Base-by-base conservation (phyloP, 2,113 vertebrate genomes). In the Otus sunia region DNA sequence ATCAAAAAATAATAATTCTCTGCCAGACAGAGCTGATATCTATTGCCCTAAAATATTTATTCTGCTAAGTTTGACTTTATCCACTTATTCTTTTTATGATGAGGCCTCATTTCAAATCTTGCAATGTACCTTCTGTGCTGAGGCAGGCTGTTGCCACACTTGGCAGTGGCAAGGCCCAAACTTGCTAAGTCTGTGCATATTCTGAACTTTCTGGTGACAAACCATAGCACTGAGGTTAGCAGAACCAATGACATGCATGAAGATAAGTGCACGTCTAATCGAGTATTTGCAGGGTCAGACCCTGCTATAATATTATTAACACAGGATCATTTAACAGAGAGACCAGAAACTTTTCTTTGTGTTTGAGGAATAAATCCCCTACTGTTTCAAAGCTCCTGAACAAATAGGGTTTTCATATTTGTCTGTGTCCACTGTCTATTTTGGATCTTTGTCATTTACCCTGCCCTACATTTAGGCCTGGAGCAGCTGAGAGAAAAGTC, bases 341-440 rank as follows among this genome's bases (percentile, higher is more conserved):
- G n/a, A 88, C 62, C 27, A 95, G 80, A 89, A 89, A 58, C 45
- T 87, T 92, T 91, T 63, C 41, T 69, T 84, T 72, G 45, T 87
- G 41, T 82, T 15, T 0, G 0, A 76, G 41, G 36, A 92, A 91
- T 86, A 94, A 94, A 83, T 47, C 45, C 18, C 69, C 41, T 32
- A 23, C 77, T 68, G 67, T 82, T 95, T 85, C 37, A 79, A 96
- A 91, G 53, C 41, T 94, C 45, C 73, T 85, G 59, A 90, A 93
- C 50, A 92, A 91, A 89, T 37, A 91, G 26, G 62, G 62, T 15
- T 79, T 94, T 88, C 67, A 69, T 92, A 89, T 91, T 94, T 79
- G 45, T 62, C 62, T 64, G 22, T 68, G 74, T 45, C 75, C 7
- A 1, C 66, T 75, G 62, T 15, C 86, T 89, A 29, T 83, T 97